Percentiles rank a stretch among this genome's conserved stretches.
These are phyloP conservation scores for Phenganax marumi DNA, from an alignment of 92 coral and sea anemone species.

Conservation along the genomic window DNA sequence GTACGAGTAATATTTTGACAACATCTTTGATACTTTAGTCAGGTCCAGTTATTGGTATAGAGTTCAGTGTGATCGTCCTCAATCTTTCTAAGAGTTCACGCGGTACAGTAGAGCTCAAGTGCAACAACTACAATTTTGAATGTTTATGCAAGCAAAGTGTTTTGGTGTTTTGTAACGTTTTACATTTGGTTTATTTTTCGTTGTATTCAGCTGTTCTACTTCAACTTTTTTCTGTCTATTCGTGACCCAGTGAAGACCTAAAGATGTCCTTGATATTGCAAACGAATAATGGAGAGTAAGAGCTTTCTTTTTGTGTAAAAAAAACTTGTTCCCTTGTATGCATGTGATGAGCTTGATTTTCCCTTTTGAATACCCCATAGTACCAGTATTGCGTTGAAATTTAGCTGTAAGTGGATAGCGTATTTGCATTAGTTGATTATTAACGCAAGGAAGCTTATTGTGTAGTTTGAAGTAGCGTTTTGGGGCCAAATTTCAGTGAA, in stretches of 20 bases:
- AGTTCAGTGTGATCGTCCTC: background rate
- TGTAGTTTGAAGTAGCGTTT: too few species aligned
- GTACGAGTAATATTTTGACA: background rate
- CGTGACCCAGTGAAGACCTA: background rate
- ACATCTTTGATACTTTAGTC: background rate
- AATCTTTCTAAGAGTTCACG: too few species aligned
- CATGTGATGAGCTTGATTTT: too few species aligned
- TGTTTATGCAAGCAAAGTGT: too few species aligned
- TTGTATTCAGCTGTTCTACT: background rate
- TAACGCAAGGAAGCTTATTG: too few species aligned
- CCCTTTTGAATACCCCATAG: background rate
- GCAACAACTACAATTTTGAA: too few species aligned
- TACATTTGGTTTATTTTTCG: background rate
- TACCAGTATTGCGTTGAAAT: background rate
- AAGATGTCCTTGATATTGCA: conserved; percentile 30
- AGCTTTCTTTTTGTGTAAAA: background rate
- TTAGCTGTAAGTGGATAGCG: background rate
- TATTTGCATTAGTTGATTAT: too few species aligned
- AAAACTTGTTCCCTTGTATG: too few species aligned
- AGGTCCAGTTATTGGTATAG: background rate
- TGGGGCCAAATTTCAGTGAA: too few species aligned
- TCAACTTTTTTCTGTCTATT: background rate
- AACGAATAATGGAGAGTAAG: conserved; percentile 29
- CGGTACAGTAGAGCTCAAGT: too few species aligned
- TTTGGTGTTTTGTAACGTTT: background rate